Conservation (phyloP, 2,113 vertebrate genomes). For the Girardinichthys multiradiatus region DNA sequence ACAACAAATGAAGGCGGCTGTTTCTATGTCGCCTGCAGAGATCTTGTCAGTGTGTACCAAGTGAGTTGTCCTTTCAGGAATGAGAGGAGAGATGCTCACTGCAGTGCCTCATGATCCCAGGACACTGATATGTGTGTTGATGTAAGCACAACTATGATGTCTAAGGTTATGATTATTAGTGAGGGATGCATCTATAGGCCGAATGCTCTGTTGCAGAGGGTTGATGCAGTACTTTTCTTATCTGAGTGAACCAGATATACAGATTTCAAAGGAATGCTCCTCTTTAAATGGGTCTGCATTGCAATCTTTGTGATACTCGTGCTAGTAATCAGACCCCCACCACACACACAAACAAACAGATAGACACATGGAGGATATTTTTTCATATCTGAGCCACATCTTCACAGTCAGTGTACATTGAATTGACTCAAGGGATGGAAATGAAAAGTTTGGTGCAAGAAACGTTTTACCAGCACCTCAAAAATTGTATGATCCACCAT, state of each 20-base stretch:
- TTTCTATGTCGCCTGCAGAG: constrained; percentile 18
- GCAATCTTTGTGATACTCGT: constrained; percentile 5
- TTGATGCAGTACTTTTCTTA: constrained; percentile 36
- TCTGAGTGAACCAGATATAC: constrained; percentile 18
- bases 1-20: constrained; percentile 15
- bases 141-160: constrained; percentile 67
- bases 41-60: constrained; percentile 24
- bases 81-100: constrained; percentile 41
- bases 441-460: background rate
- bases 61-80: constrained; percentile 19
- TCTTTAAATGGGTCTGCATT: constrained; percentile 42
- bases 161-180: constrained; percentile 43
- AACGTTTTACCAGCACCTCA: background rate
- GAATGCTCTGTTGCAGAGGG: constrained; percentile 12
- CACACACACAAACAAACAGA: constrained; percentile 4
- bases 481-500: background rate
- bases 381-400: no score
- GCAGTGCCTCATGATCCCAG: constrained; percentile 65
- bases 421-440: background rate
- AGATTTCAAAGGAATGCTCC: constrained; percentile 38
- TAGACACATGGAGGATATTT: background rate
- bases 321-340: constrained; percentile 19
- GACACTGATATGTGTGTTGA: constrained; percentile 65
- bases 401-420: background rate
- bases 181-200: constrained; percentile 23